Conservation (phyloP, 2,113 vertebrate species). For the Delphinapterus leucas region DNA sequence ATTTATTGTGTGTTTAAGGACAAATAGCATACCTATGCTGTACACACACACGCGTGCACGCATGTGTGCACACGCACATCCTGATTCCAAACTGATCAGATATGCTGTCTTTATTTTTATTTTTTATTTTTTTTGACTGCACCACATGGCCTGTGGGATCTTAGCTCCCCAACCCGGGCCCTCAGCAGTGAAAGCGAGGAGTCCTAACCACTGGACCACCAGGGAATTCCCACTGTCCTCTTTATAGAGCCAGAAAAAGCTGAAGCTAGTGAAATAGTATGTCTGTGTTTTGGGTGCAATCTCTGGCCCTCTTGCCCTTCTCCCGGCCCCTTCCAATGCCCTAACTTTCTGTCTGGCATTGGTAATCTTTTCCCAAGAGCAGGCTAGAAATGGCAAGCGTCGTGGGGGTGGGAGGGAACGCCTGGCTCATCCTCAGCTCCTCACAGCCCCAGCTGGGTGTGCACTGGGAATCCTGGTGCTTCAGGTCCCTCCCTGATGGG, state of each 20-base stretch:
- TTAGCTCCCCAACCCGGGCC: background rate
- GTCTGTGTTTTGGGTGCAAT: background rate
- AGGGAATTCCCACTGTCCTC: background rate
- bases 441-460: slow-evolving; percentile 52
- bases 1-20: background rate
- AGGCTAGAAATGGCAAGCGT: slow-evolving; percentile 37
- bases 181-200: background rate
- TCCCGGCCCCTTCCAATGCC: background rate
- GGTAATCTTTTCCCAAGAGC: slow-evolving; percentile 46
- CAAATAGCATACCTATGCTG: background rate
- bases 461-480: slow-evolving; percentile 58
- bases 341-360: slow-evolving; percentile 48
- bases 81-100: background rate
- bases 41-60: background rate
- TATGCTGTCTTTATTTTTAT: background rate
- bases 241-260: slow-evolving; percentile 11
- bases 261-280: background rate
- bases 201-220: background rate
- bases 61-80: background rate
- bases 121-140: background rate
- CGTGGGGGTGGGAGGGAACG: slow-evolving; percentile 24
- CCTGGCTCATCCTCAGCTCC: slow-evolving; percentile 59
- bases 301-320: background rate
- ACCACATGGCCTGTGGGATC: background rate
- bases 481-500: slow-evolving; percentile 76